Evolutionary conservation across 2,888 invertebrate genomes (phyloP).

Genomic region (Syritta pipiens): DNA sequence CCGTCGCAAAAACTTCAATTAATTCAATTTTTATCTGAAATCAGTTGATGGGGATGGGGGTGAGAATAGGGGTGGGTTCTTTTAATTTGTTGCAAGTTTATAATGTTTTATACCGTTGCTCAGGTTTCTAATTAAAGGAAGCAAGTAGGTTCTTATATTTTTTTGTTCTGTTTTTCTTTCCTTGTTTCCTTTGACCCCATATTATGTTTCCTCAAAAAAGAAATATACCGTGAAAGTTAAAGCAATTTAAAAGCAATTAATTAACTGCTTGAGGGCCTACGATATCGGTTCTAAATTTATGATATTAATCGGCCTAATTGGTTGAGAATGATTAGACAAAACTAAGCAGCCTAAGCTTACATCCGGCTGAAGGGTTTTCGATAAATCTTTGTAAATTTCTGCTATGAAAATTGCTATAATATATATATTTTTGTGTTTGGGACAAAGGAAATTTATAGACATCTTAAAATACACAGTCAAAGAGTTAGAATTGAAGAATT

Average conservation of each 20-base stretch:
- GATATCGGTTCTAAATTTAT: not conserved
- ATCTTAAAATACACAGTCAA: too few relatives aligned
- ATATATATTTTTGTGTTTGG: too few relatives aligned
- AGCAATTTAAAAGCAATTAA: constrained; percentile 21
- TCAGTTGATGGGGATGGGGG: constrained; percentile 1
- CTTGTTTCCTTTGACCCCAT: too few relatives aligned
- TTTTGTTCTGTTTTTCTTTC: too few relatives aligned
- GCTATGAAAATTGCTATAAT: not conserved
- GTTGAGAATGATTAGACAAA: not conserved
- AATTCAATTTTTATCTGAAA: constrained; percentile 10
- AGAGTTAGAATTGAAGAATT: too few relatives aligned
- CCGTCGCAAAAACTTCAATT: constrained; percentile 23
- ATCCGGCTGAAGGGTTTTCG: not conserved
- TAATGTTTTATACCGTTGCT: constrained; percentile 1
- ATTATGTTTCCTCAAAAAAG: not conserved
- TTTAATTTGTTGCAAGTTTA: constrained; percentile 8
- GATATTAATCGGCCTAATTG: constrained; percentile 7
- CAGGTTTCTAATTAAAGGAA: constrained; percentile 6
- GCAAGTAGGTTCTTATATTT: not conserved
- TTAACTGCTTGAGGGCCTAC: not conserved
- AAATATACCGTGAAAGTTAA: not conserved
- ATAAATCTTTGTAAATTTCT: not conserved
- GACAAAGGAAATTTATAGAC: too few relatives aligned
- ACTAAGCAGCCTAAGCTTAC: not conserved
- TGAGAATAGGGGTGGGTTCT: not conserved